These are phyloP conservation scores for Spinus olivaceus DNA, from an alignment of 2,797 vertebrate species.

Conservation along the genomic window DNA sequence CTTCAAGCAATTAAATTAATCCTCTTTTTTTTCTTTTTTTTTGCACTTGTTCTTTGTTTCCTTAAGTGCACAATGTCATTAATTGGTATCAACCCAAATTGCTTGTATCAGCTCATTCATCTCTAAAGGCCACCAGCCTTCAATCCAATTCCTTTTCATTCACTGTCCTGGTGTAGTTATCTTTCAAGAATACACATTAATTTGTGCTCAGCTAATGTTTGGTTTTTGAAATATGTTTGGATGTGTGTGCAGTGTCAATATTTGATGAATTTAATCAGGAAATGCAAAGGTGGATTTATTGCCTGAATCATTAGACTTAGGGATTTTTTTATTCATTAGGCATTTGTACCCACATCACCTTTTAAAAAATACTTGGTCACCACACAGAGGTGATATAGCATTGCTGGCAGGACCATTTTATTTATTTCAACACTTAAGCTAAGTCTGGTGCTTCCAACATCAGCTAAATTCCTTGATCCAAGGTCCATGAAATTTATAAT, in stretches of 20 bases:
- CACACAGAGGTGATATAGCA: background rate
- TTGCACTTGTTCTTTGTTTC: background rate
- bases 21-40: background rate
- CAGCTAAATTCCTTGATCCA: background rate
- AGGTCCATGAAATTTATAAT: background rate
- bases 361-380: background rate
- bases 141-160: background rate
- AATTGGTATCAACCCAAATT: background rate
- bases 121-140: background rate
- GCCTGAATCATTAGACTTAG: background rate
- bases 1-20: slow-evolving; percentile 2
- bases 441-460: background rate
- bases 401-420: background rate
- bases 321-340: background rate
- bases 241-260: background rate
- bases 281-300: slow-evolving; percentile 16
- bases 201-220: background rate
- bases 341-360: background rate
- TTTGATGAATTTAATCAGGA: slow-evolving; percentile 40
- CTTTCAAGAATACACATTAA: background rate
- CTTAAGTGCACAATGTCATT: background rate
- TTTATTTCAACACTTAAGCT: background rate
- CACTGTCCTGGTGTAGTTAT: background rate
- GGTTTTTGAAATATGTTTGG: background rate
- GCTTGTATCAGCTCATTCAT: slow-evolving; percentile 1